Evolutionary conservation across 2,797 vertebrate genomes (phyloP), one percentile per base, ranked within the genome.

Genomic region (Heliangelus exortis): DNA sequence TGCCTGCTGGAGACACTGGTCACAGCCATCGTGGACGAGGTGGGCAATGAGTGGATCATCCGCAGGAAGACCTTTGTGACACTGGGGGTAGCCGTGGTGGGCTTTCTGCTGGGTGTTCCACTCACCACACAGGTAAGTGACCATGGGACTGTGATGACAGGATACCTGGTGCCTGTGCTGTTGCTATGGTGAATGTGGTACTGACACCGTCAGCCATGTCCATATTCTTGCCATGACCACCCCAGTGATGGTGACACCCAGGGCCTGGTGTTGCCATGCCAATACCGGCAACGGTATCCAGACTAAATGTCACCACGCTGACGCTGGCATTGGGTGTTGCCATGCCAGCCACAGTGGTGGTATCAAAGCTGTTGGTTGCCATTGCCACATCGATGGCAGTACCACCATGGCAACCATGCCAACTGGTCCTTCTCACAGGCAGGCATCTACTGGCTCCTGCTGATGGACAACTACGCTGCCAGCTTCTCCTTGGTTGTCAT

Each of bases 401-500:
- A 48, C 47, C 47, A 0, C 53, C 2, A 5, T n/a, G 31, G 33
- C 66, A 63, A 36, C 66, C 17, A 4, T 54, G 51, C 23, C 77
- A 77, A 87, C 3, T 3, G 4, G 5, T 91, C 28, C 63, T 20
- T 93, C 77, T 82, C 34, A 3, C 93, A 99, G 99, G 99, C 99
- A 83, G 99, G 99, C 90, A 99, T 99, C 95, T 99, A 99, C 96
- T 99, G 99, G 99, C 97, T 99, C 84, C 96, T 99, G 67, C 98
- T 99, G 87, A 99, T 99, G 99, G 99, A 99, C 97, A 99, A 99
- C 97, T 99, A 99, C 0, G 99, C 99, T 0, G 99, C 99, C 84
- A 99, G 99, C 96, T 99, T 99, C 98, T 99, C 99, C 79, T 92
- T 99, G 96, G 99, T 99, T 33, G 57, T 99, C 97, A 99, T 99